Evolutionary conservation across 2,888 invertebrate species (phyloP).

Genomic region (Dynastes grantii): DNA sequence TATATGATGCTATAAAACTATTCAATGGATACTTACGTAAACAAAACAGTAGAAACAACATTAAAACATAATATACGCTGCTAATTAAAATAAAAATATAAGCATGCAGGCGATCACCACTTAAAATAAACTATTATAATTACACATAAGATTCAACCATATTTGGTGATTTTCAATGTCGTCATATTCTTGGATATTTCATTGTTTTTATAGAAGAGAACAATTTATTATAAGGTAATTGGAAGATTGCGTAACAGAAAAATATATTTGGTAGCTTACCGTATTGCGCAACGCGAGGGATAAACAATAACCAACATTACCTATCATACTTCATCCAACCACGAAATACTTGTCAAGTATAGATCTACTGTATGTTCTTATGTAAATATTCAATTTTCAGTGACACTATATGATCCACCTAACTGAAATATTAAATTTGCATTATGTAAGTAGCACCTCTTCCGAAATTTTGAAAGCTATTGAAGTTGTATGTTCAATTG

Average conservation of each 20-base stretch:
- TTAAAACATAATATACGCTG: conserved; percentile 35
- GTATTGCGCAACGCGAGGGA: too few relatives aligned
- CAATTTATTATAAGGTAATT: background rate
- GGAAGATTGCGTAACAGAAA: background rate
- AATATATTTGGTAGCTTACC: too few relatives aligned
- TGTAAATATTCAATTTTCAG: too few relatives aligned
- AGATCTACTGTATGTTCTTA: too few relatives aligned
- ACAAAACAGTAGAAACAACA: conserved; percentile 39
- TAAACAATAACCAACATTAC: too few relatives aligned
- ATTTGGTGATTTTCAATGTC: conserved; percentile 6
- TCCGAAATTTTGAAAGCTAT: too few relatives aligned
- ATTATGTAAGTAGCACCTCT: too few relatives aligned
- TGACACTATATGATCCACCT: too few relatives aligned
- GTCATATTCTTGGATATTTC: conserved; percentile 16
- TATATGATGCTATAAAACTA: conserved; percentile 42
- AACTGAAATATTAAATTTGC: too few relatives aligned
- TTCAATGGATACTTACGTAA: conserved; percentile 28
- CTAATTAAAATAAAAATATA: conserved; percentile 46
- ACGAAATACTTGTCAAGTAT: too few relatives aligned
- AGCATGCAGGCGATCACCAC: conserved; percentile 11
- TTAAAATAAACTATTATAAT: conserved; percentile 27
- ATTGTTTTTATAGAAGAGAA: conserved; percentile 30
- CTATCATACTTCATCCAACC: too few relatives aligned
- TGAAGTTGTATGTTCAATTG: too few relatives aligned
- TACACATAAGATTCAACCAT: conserved; percentile 1